These are phyloP conservation scores for Cyrtonyx montezumae DNA, from an alignment of 2,113 vertebrate genomes.

Conservation along the genomic window DNA sequence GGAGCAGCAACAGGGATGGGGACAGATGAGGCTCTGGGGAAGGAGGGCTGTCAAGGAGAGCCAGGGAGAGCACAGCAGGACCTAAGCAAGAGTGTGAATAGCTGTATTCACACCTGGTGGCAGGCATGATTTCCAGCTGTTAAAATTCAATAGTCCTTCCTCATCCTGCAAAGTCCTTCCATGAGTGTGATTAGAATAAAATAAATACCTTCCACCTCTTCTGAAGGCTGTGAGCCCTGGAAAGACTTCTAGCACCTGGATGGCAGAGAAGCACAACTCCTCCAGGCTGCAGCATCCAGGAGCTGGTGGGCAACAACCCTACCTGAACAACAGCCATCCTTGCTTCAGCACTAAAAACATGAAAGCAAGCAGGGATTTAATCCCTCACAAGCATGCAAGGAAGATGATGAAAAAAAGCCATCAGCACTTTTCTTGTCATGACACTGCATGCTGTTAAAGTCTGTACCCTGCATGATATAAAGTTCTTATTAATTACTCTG, in stretches of 20 bases:
- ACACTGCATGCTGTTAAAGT: neutral
- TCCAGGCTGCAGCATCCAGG: neutral
- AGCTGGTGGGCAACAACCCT: rapidly evolving
- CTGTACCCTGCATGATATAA: neutral
- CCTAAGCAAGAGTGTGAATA: neutral
- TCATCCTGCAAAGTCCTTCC: neutral
- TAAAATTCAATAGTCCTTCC: neutral
- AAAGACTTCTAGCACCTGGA: neutral
- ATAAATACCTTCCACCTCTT: rapidly evolving
- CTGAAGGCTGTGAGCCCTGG: rapidly evolving
- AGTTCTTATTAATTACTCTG: neutral
- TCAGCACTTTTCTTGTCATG: rapidly evolving
- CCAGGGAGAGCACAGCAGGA: neutral
- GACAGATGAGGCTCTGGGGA: rapidly evolving
- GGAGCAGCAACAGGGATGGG: rapidly evolving
- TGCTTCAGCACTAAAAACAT: neutral
- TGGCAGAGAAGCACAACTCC: neutral
- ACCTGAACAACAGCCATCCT: neutral
- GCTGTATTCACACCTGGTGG: no score
- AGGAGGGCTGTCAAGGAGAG: neutral
- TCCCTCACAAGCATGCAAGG: rapidly evolving
- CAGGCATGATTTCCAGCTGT: neutral
- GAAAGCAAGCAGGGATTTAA: neutral
- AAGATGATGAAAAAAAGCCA: neutral
- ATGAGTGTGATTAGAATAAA: neutral